Conservation (phyloP, 2,888 invertebrate genomes). For the Carcina quercana region DNA sequence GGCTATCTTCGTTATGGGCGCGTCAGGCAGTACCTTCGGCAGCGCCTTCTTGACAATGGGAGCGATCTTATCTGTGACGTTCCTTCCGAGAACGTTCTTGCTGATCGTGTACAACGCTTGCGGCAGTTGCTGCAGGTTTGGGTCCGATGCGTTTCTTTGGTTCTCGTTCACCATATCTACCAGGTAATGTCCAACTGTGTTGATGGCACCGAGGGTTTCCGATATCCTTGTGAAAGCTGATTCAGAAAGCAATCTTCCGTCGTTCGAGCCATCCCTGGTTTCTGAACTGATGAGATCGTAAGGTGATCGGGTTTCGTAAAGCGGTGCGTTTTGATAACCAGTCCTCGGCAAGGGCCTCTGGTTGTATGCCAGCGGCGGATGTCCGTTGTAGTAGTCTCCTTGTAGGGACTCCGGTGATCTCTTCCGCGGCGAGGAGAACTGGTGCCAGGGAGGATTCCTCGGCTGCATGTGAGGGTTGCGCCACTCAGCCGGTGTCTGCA, state of each 20-base stretch:
- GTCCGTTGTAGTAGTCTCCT: constrained; percentile 20
- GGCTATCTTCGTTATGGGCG: constrained; percentile 58
- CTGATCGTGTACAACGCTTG: constrained; percentile 86
- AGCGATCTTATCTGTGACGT: constrained; percentile 87
- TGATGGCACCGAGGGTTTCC: constrained; percentile 84
- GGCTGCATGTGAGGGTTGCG: constrained; percentile 38
- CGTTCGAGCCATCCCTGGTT: constrained; percentile 36
- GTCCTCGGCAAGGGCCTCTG: constrained; percentile 23
- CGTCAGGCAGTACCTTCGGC: constrained; percentile 56
- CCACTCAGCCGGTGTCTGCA: constrained; percentile 41
- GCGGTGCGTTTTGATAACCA: constrained; percentile 23
- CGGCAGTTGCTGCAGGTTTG: constrained; percentile 70
- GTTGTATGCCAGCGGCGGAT: constrained; percentile 24
- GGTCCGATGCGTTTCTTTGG: constrained; percentile 56
- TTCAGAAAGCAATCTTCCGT: constrained; percentile 73
- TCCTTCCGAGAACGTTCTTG: constrained; percentile 82
- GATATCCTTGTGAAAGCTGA: constrained; percentile 77
- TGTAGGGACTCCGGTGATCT: constrained; percentile 47
- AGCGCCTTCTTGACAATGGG: constrained; percentile 76
- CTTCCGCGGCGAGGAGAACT: constrained; percentile 55
- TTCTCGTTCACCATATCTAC: constrained; percentile 83
- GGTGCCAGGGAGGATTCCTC: constrained; percentile 54
- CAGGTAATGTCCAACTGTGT: constrained; percentile 89
- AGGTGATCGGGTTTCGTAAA: constrained; percentile 38
- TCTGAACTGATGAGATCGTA: constrained; percentile 35